Conservation (phyloP, 1,140 invertebrate genomes). For the Aphelinus atriplicis region DNA sequence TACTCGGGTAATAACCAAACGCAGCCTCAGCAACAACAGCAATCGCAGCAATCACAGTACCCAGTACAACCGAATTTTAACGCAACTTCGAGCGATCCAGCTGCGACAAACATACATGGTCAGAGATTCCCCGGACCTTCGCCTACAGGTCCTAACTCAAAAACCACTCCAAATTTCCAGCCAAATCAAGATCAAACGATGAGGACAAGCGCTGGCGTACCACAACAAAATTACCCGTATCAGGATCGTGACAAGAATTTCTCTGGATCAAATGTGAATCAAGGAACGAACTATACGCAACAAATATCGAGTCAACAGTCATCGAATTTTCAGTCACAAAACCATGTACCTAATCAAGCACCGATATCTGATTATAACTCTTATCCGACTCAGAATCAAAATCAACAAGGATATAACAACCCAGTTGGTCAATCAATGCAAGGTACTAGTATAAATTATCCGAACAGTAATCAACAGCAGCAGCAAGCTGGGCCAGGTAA, state of each 20-base stretch:
- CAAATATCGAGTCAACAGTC: conserved; percentile 30
- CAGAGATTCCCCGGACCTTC: conserved; percentile 29
- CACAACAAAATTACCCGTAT: conserved; percentile 54
- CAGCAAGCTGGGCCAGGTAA: conserved; percentile 23
- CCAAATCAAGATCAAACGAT: conserved; percentile 49
- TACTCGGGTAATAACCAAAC: conserved; percentile 53
- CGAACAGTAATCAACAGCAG: conserved; percentile 42
- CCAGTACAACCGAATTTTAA: conserved; percentile 21
- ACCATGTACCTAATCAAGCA: conserved; percentile 49
- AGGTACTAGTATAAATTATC: conserved; percentile 49
- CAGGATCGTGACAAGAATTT: conserved; percentile 56
- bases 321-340: conserved; percentile 50
- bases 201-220: conserved; percentile 49
- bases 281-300: conserved; percentile 53
- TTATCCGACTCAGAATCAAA: conserved; percentile 51
- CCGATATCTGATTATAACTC: conserved; percentile 54
- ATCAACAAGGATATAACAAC: conserved; percentile 52
- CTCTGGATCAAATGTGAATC: conserved; percentile 48
- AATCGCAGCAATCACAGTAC: conserved; percentile 1
- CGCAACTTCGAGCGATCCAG: not conserved
- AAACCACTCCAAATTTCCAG: conserved; percentile 48
- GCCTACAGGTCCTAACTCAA: conserved; percentile 5
- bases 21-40: conserved; percentile 10
- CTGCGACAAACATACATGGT: not conserved
- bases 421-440: conserved; percentile 48